These are phyloP conservation scores for Dicerorhinus sumatrensis DNA, from an alignment of 2,113 vertebrate species.

Conservation along the genomic window DNA sequence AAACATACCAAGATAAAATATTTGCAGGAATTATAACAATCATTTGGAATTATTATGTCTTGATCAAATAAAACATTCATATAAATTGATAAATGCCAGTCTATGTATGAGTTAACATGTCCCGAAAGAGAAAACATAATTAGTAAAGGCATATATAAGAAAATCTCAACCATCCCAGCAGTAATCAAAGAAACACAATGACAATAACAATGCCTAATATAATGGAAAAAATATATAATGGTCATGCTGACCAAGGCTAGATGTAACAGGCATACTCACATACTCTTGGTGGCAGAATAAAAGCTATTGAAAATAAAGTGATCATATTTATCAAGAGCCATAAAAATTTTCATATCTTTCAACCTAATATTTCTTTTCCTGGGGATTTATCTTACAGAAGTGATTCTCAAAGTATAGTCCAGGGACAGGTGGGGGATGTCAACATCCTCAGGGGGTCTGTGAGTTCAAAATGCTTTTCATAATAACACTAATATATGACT, in stretches of 20 bases:
- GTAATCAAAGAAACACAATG: slow-evolving; percentile 34
- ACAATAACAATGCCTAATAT: neutral
- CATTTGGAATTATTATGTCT: neutral
- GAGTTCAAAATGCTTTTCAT: neutral
- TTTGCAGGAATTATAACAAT: neutral
- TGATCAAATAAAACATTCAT: slow-evolving; percentile 52
- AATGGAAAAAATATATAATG: neutral
- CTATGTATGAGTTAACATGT: neutral
- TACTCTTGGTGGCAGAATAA: neutral
- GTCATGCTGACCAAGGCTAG: neutral
- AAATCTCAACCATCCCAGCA: neutral
- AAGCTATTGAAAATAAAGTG: neutral
- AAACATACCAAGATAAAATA: slow-evolving; percentile 33
- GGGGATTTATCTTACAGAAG: slow-evolving; percentile 15
- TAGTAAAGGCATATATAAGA: neutral
- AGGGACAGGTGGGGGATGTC: neutral
- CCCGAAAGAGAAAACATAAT: neutral
- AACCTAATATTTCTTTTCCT: slow-evolving; percentile 18
- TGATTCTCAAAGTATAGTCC: slow-evolving; percentile 20
- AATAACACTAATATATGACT: neutral
- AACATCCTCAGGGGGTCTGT: neutral
- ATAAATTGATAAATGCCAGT: neutral
- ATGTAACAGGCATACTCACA: neutral
- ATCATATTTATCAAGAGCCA: slow-evolving; percentile 11
- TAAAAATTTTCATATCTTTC: neutral